Conservation (phyloP, 92 coral and sea anemone genomes). For the Zoanthus solanderi region DNA sequence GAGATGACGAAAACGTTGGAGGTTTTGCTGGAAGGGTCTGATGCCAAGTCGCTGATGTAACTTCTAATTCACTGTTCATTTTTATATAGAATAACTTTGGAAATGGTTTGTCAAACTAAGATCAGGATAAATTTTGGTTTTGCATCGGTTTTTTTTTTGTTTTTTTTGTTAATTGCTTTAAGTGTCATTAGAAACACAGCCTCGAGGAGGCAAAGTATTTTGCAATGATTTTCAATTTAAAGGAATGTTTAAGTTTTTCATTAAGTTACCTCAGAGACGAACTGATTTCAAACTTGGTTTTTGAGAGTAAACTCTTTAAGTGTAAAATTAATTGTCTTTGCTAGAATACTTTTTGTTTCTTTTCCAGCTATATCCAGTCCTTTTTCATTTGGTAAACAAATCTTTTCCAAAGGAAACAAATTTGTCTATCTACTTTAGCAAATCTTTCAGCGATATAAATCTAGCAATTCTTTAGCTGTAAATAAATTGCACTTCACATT, state of each 20-base stretch:
- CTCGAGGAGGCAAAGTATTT: conserved; percentile 30
- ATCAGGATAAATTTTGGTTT: conserved; percentile 30
- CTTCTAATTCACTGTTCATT: conserved; percentile 3
- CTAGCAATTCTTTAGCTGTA: conserved; percentile 38
- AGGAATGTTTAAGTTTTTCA: not conserved
- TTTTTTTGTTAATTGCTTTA: not conserved
- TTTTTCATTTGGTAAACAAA: conserved; percentile 14
- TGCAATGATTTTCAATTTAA: not conserved
- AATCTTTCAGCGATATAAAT: conserved; percentile 27
- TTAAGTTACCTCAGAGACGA: not conserved
- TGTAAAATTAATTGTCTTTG: not conserved
- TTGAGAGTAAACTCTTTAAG: not conserved
- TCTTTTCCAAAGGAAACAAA: conserved; percentile 38
- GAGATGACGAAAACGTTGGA: conserved; percentile 87
- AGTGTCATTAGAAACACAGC: not conserved
- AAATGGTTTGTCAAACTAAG: conserved; percentile 35
- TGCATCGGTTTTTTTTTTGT: not conserved
- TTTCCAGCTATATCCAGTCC: not conserved
- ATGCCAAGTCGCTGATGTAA: conserved; percentile 76
- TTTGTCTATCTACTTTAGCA: conserved; percentile 6
- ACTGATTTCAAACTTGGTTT: not conserved
- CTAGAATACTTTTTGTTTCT: not conserved
- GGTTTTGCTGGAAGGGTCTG: conserved; percentile 83
- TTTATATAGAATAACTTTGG: conserved; percentile 13
- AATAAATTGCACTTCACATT: conserved; percentile 53